Evolutionary conservation across 1,140 invertebrate species (phyloP), one percentile per base, ranked within the genome.

Genomic region (Agrypnia vestita): DNA sequence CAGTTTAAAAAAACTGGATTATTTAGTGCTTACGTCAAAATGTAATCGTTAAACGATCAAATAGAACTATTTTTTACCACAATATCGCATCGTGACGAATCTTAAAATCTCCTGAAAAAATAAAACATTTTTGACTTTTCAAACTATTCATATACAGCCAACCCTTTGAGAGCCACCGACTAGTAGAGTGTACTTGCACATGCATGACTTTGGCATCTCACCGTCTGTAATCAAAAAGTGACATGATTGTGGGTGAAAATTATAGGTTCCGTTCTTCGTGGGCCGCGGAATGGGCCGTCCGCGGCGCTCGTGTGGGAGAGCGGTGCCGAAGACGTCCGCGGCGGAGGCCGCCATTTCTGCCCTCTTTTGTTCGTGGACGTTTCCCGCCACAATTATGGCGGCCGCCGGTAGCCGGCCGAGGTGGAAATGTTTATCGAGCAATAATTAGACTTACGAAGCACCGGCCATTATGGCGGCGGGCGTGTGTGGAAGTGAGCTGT

Each of bases 171-270:
- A n/a, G 35, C n/a, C 61, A 43, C 25, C 3, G 64, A 15, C 4
- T 69, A 3, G 46, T 15, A 69, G 0, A 19, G 15, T n/a, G 12
- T 17, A 46, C 15, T 51, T 13, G 67, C 49, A 51, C 44, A 12
- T 53, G 47, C 67, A 71, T 71, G 71, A 67, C 61, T 62, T 77
- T 77, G 64, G 59, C 61, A 79, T 81, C 59, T 67, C 53, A 44
- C 72, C 69, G 56, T 53, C 72, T 43, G 59, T 77, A 77, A 77
- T 79, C 72, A 76, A 79, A 76, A 79, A 79, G 69, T 79, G 81
- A 80, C 81, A 82, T 78, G 67, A 80, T 76, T 79, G 77, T 79
- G 71, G 17, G 53, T 62, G 71, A n/a, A 81, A 81, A 81, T 78
- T 81, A 79, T 76, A 77, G 80, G 76, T 76, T 81, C 76, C 73